Evolutionary conservation across 2,888 invertebrate genomes (phyloP), one percentile per base, ranked within the genome.

Genomic region (Dryadula phaetusa): DNA sequence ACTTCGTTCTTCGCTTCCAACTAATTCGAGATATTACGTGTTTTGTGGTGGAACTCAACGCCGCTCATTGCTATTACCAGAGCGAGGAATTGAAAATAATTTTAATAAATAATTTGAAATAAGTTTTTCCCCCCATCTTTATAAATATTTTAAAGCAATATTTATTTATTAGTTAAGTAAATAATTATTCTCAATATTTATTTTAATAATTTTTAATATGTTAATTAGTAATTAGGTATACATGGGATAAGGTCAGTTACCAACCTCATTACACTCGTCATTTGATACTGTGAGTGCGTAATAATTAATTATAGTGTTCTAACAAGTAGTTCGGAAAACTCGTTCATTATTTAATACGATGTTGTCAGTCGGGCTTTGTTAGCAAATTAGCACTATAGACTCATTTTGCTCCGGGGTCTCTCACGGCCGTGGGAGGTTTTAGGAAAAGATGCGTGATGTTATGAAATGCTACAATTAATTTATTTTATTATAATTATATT

Each of bases 281-380:
- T 25, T 7, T 32, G 10, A 16, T n/a, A 5, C 25, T 52, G 5
- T 16, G 32, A 32, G 76, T 72, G 40, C 71, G 77, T 76, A 81
- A 77, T 85, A 83, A 87, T 86, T 87, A 71, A 82, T 86, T 81
- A 81, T 78, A 73, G 71, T 72, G 47, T 72, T 79, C 85, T 87
- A 87, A 88, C 80, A 82, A 86, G 82, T 67, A 75, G 78, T 82
- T 85, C 78, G 83, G 77, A 79, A 82, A 87, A 85, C 81, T 82
- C 72, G 79, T 73, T 86, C 82, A 81, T 85, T 86, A 86, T 78
- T 82, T 75, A 74, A 78, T 73, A 71, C 70, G 72, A 76, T 74
- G 68, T 77, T 74, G 71, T 84, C 82, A 87, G 77, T 67, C 70
- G 20, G 67, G 65, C 85, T 79, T 87, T 89, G 89, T 90, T 87